These are phyloP conservation scores for Hestina assimilis DNA, from an alignment of 1,140 invertebrate genomes.

Conservation along the genomic window DNA sequence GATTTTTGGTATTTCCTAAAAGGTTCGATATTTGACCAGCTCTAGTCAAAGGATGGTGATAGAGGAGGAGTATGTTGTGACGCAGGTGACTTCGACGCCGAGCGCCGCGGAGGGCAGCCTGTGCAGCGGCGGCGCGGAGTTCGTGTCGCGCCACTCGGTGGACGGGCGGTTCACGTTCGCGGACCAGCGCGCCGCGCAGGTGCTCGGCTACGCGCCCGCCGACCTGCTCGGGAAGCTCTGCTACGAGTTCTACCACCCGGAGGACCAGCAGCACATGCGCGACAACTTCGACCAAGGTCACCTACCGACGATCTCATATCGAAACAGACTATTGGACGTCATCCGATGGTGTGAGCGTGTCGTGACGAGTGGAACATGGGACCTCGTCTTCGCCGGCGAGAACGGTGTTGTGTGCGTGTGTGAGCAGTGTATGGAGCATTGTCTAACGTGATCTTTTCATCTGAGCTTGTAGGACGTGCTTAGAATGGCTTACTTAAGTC, in stretches of 20 bases:
- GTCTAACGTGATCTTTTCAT: too few relatives aligned
- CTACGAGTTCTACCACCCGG: slow-evolving; percentile 97
- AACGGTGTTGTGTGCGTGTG: too few relatives aligned
- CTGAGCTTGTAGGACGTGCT: too few relatives aligned
- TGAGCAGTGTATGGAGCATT: too few relatives aligned
- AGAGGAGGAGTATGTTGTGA: neutral
- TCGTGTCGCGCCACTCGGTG: slow-evolving; percentile 95
- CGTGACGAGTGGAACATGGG: too few relatives aligned
- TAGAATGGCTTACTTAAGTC: too few relatives aligned
- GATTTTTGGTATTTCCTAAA: too few relatives aligned
- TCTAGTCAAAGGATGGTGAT: neutral
- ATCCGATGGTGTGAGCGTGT: too few relatives aligned
- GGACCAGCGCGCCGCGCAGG: slow-evolving; percentile 94
- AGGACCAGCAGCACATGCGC: slow-evolving; percentile 97
- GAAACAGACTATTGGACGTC: too few relatives aligned
- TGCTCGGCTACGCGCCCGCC: slow-evolving; percentile 95
- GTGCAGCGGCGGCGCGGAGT: slow-evolving; percentile 92
- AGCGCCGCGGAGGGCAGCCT: slow-evolving; percentile 93
- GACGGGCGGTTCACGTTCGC: slow-evolving; percentile 99
- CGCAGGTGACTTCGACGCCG: slow-evolving; percentile 95
- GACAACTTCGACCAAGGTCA: slow-evolving; percentile 99
- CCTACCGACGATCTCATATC: too few relatives aligned
- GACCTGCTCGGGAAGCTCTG: slow-evolving; percentile 96
- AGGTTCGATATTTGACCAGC: too few relatives aligned
- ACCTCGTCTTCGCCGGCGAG: too few relatives aligned